Evolutionary conservation across 2,797 vertebrate genomes (phyloP).

Genomic region (Capromys pilorides): DNA sequence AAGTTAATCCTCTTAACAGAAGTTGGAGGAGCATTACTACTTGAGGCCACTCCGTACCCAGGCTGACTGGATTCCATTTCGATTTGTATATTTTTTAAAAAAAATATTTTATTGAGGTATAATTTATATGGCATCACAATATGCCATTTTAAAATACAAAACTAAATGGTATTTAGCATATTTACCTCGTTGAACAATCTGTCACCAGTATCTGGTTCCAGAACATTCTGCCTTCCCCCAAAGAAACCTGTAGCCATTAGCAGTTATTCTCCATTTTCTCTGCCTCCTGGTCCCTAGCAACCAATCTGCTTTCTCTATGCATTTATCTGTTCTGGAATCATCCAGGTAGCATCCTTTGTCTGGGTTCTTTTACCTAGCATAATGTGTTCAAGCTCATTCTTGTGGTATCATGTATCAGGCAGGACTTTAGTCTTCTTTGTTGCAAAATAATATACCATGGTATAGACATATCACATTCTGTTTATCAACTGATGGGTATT

Average conservation of each 20-base stretch:
- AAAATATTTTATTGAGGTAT: background rate
- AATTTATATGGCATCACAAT: background rate
- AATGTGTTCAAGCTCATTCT: background rate
- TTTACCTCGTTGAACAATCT: background rate
- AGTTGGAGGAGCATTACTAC: background rate
- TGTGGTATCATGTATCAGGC: background rate
- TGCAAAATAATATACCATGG: background rate
- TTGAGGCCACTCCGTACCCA: background rate
- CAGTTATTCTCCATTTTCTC: background rate
- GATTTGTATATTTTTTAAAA: background rate
- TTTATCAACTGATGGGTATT: background rate
- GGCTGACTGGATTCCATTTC: slow-evolving; percentile 23
- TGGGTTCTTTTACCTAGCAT: background rate
- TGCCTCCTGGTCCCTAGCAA: background rate
- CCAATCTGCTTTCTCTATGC: background rate
- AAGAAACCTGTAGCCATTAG: background rate
- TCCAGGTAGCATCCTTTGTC: background rate
- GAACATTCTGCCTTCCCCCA: background rate
- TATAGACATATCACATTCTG: background rate
- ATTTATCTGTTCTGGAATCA: slow-evolving; percentile 8
- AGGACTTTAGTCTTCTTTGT: background rate
- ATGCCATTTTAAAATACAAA: background rate
- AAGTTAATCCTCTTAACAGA: background rate
- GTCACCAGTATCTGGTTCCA: background rate
- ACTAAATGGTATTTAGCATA: background rate